phyloP scores from a whole-genome alignment of 2,113 vertebrate species.

The Marcusenius ussheri region DNA sequence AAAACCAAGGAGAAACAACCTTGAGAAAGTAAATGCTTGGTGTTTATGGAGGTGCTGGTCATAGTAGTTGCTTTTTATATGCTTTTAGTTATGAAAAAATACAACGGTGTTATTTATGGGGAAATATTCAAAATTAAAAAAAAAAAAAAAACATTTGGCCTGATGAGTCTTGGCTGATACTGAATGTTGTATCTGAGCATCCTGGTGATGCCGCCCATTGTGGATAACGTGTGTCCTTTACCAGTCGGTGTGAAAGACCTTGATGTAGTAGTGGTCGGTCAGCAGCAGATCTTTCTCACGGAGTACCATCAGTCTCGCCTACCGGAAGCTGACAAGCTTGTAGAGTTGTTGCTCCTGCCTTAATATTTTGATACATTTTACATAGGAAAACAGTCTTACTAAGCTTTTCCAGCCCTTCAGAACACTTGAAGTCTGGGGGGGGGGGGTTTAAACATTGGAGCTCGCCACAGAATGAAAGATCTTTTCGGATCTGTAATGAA shows the following conservation, averaged over 20 bases:
- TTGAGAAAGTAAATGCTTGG: slow-evolving; percentile 9
- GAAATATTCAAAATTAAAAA: not conserved
- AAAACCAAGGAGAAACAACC: slow-evolving; percentile 5
- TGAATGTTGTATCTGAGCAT: not conserved
- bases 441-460: not conserved
- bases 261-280: not conserved
- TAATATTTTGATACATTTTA: not conserved
- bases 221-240: not conserved
- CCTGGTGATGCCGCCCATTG: not conserved
- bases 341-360: not conserved
- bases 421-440: not conserved
- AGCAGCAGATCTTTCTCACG: not conserved
- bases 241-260: not conserved
- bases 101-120: slow-evolving; percentile 19
- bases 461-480: not conserved
- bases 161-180: not conserved
- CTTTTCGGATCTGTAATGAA: not conserved
- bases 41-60: not conserved
- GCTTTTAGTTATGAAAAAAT: slow-evolving; percentile 12
- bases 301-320: not conserved
- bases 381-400: not conserved
- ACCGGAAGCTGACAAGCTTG: not conserved
- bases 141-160: not conserved
- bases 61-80: slow-evolving; percentile 16
- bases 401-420: not conserved